Conservation (phyloP, 2,113 vertebrate species). For the Plectropomus leopardus region DNA sequence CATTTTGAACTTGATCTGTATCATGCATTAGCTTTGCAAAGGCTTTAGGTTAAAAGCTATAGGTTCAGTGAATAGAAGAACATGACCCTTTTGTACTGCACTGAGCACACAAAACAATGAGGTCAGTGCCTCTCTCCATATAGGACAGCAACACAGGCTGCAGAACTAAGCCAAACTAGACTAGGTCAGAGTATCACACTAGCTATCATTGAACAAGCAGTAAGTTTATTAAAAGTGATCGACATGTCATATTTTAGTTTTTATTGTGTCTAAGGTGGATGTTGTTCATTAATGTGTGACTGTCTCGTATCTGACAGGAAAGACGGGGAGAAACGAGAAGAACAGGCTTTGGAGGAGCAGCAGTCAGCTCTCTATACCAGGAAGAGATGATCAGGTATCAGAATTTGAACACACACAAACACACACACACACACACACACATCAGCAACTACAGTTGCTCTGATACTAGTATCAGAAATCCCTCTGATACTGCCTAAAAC, state of each 20-base stretch:
- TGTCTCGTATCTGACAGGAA: constrained; percentile 83
- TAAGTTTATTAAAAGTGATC: not conserved
- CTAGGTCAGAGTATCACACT: not conserved
- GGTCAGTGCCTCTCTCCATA: constrained; percentile 10
- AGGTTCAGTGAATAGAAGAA: constrained; percentile 27
- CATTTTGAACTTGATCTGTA: constrained; percentile 16
- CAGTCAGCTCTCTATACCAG: constrained; percentile 95
- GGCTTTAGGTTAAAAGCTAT: constrained; percentile 11
- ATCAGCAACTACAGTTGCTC: not conserved
- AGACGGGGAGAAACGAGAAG: constrained; percentile 88
- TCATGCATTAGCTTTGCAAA: not conserved
- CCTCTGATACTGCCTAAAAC: no score
- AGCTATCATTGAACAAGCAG: not conserved
- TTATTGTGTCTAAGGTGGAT: not conserved
- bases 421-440: not conserved
- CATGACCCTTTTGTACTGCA: constrained; percentile 23
- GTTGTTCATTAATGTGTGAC: not conserved
- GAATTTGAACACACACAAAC: not conserved
- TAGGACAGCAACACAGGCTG: not conserved
- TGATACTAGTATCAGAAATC: no score
- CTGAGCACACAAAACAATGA: constrained; percentile 4
- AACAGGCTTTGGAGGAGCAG: constrained; percentile 90
- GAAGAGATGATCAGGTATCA: constrained; percentile 96
- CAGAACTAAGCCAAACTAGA: constrained; percentile 1
- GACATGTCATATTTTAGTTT: not conserved